Percentiles rank a stretch among this genome's conserved stretches.
These are phyloP conservation scores for Vanessa cardui DNA, from an alignment of 2,888 invertebrate genomes.

Conservation along the genomic window DNA sequence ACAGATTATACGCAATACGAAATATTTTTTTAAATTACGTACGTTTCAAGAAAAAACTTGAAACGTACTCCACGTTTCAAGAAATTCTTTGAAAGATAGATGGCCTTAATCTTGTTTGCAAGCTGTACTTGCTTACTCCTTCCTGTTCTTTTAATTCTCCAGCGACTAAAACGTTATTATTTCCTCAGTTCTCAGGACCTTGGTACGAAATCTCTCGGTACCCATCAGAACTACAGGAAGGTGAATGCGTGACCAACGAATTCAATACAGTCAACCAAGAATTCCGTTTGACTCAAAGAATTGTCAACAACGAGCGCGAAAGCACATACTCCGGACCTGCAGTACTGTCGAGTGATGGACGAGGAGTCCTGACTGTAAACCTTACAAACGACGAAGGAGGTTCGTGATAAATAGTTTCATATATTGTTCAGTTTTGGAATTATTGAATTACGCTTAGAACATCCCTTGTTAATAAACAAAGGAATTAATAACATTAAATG, in stretches of 20 bases:
- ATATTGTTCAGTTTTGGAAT: too few species aligned
- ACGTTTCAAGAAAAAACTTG: too few species aligned
- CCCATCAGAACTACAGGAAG: constrained; percentile 65
- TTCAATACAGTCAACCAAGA: constrained; percentile 42
- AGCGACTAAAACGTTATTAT: not conserved
- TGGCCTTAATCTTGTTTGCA: too few species aligned
- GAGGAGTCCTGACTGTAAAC: constrained; percentile 54
- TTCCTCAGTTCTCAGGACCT: constrained; percentile 61
- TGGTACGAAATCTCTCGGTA: constrained; percentile 70
- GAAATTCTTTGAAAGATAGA: too few species aligned
- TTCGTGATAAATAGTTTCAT: not conserved
- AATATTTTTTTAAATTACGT: too few species aligned
- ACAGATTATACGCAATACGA: too few species aligned
- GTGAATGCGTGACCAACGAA: constrained; percentile 56
- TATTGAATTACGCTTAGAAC: too few species aligned
- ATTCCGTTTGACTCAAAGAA: constrained; percentile 52
- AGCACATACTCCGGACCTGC: constrained; percentile 46
- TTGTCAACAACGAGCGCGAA: constrained; percentile 54
- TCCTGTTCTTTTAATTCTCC: not conserved
- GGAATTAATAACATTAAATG: too few species aligned
- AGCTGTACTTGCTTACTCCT: too few species aligned
- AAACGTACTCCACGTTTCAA: too few species aligned
- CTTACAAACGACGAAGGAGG: constrained; percentile 34
- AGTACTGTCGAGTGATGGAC: constrained; percentile 45
- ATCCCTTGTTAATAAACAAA: too few species aligned